A percentile compares a stretch with the other conserved stretches of the same genome.
phyloP scores from a whole-genome alignment of 2,113 vertebrate genomes.

The Platichthys flesus region DNA sequence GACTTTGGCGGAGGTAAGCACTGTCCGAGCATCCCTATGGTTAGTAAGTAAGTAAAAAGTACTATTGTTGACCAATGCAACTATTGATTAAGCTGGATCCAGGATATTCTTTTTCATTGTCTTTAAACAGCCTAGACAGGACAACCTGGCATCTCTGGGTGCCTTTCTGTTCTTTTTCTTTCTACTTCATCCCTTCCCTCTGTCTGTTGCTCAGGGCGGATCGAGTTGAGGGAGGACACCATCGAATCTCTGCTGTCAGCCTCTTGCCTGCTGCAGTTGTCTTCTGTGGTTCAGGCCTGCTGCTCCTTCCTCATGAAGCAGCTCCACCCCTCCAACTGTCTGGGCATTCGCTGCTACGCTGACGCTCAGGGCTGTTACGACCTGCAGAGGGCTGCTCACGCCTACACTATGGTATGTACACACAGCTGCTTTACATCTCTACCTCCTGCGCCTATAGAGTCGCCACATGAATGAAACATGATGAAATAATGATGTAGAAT shows the following conservation, averaged over 20 bases:
- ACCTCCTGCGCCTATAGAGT: too few species aligned
- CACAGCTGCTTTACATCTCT: background rate
- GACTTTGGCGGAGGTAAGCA: too few species aligned
- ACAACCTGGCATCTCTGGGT: background rate
- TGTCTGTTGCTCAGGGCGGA: conserved; percentile 82
- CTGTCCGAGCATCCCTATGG: too few species aligned
- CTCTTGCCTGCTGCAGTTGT: conserved; percentile 95
- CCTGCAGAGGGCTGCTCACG: conserved; percentile 95
- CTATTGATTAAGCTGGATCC: too few species aligned
- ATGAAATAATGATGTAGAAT: background rate
- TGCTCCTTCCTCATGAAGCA: conserved; percentile 97
- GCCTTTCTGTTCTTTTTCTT: background rate
- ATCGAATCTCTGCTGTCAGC: conserved; percentile 96
- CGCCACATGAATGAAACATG: background rate
- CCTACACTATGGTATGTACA: conserved; percentile 94
- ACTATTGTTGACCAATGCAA: too few species aligned
- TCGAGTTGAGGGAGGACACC: conserved; percentile 97
- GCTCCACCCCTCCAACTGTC: conserved; percentile 98
- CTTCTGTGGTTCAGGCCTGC: conserved; percentile 95
- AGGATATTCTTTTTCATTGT: too few species aligned
- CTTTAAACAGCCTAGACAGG: too few species aligned
- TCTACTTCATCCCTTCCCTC: background rate
- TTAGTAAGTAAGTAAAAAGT: too few species aligned
- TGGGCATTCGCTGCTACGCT: conserved; percentile 96
- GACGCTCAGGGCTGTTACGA: conserved; percentile 96